Conservation (phyloP, 2,797 vertebrate species). For the Poliocrania exsul region DNA sequence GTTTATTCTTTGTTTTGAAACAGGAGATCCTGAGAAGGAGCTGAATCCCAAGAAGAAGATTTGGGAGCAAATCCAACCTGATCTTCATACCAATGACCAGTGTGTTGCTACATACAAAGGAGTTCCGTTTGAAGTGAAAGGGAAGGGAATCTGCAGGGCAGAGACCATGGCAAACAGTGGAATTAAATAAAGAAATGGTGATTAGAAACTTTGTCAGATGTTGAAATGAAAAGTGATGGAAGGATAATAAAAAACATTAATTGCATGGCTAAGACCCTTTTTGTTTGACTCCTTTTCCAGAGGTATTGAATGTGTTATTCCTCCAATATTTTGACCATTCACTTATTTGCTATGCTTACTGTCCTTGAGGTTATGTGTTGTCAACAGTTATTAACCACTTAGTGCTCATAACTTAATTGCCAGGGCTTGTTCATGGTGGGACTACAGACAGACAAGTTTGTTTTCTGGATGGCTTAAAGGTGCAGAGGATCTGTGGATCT, state of each 20-base stretch:
- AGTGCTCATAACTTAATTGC: not conserved
- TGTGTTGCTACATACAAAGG: conserved; percentile 95
- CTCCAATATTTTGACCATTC: not conserved
- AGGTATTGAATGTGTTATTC: not conserved
- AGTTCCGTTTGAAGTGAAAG: conserved; percentile 89
- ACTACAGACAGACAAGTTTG: not conserved
- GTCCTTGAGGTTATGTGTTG: not conserved
- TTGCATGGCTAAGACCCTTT: conserved; percentile 33
- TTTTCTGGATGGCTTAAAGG: not conserved
- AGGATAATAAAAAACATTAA: conserved; percentile 80
- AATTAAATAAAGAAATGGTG: conserved; percentile 88
- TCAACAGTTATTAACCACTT: not conserved
- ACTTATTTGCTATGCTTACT: not conserved
- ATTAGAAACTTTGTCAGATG: not conserved
- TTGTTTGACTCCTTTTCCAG: conserved; percentile 39
- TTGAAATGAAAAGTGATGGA: conserved; percentile 68
- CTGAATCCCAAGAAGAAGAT: conserved; percentile 99
- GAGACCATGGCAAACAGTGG: conserved; percentile 92
- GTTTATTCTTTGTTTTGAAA: conserved; percentile 43
- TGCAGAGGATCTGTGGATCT: not conserved
- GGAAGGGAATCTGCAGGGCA: conserved; percentile 92
- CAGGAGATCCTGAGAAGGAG: conserved; percentile 96
- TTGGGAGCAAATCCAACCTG: conserved; percentile 98
- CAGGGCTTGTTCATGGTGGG: not conserved
- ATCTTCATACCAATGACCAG: conserved; percentile 86